These are phyloP conservation scores for Nomada goodeniana DNA, from an alignment of 2,888 invertebrate genomes.

Conservation along the genomic window DNA sequence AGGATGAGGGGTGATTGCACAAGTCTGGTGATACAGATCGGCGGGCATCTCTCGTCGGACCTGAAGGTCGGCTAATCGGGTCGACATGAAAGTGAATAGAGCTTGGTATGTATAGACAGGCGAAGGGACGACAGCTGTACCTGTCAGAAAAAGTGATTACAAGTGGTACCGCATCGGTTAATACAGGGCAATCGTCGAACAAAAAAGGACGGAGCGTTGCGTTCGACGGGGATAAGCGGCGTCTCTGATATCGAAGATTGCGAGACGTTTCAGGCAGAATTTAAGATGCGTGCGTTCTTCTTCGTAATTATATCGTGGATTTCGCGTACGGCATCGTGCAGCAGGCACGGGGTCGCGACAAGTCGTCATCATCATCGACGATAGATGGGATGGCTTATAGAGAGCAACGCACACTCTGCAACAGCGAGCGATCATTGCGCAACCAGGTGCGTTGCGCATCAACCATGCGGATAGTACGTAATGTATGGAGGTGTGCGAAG, in stretches of 20 bases:
- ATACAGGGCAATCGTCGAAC: background rate
- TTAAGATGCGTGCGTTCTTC: constrained; percentile 44
- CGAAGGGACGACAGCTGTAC: constrained; percentile 15
- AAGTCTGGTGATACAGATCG: constrained; percentile 77
- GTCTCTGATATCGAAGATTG: constrained; percentile 32
- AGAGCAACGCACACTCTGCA: constrained; percentile 67
- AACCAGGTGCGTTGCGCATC: constrained; percentile 68
- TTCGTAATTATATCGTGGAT: constrained; percentile 70
- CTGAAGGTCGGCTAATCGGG: constrained; percentile 79
- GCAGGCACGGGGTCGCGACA: constrained; percentile 43
- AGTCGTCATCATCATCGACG: constrained; percentile 52
- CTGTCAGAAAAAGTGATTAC: constrained; percentile 24
- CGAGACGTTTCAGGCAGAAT: constrained; percentile 20
- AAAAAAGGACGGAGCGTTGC: background rate
- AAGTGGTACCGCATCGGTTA: background rate
- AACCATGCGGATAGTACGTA: constrained; percentile 22
- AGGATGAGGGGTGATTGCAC: constrained; percentile 59
- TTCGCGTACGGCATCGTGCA: constrained; percentile 53
- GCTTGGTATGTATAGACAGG: constrained; percentile 28
- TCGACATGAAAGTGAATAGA: constrained; percentile 76
- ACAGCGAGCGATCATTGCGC: constrained; percentile 58
- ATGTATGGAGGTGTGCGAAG: constrained; percentile 28
- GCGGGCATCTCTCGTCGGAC: constrained; percentile 65
- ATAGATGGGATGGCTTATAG: constrained; percentile 53
- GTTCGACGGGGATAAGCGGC: constrained; percentile 24